These are phyloP conservation scores for Pantherophis guttatus DNA, from an alignment of 2,113 vertebrate species.

Conservation along the genomic window DNA sequence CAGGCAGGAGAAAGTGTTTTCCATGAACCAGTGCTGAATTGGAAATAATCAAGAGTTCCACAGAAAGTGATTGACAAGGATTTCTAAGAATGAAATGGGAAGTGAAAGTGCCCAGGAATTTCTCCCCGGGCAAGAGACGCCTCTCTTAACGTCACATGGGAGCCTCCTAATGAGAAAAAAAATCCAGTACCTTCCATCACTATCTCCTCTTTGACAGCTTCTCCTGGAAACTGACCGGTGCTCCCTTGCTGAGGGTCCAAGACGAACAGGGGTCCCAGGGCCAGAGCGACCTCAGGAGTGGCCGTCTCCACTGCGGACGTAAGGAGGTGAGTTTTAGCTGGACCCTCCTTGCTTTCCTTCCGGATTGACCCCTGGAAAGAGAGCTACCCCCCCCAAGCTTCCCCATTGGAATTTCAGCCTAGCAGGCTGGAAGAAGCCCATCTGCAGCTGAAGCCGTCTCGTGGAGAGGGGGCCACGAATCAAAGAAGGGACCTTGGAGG, in stretches of 20 bases:
- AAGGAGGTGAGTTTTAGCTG: not conserved
- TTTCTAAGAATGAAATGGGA: not conserved
- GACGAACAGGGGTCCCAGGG: not conserved
- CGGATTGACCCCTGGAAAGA: not conserved
- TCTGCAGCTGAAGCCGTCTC: not conserved
- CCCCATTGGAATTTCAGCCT: not conserved
- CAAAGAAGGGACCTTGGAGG: not conserved
- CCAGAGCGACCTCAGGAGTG: accelerated
- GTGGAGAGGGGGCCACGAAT: no score
- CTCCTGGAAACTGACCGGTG: no score
- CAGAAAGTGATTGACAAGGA: not conserved
- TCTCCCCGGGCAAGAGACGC: not conserved
- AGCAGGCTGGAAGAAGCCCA: no score
- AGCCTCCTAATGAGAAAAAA: no score
- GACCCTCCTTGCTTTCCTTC: accelerated
- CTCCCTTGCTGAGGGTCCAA: not conserved
- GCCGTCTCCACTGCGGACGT: not conserved
- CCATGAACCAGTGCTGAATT: accelerated
- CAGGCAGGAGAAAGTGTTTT: not conserved
- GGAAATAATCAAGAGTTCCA: accelerated
- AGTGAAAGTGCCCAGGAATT: not conserved
- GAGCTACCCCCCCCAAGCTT: not conserved
- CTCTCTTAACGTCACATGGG: no score
- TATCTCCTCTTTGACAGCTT: not conserved
- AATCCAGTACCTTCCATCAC: not conserved